These are phyloP conservation scores for Metallyticus violacea DNA, from an alignment of 2,888 invertebrate genomes.

Conservation along the genomic window DNA sequence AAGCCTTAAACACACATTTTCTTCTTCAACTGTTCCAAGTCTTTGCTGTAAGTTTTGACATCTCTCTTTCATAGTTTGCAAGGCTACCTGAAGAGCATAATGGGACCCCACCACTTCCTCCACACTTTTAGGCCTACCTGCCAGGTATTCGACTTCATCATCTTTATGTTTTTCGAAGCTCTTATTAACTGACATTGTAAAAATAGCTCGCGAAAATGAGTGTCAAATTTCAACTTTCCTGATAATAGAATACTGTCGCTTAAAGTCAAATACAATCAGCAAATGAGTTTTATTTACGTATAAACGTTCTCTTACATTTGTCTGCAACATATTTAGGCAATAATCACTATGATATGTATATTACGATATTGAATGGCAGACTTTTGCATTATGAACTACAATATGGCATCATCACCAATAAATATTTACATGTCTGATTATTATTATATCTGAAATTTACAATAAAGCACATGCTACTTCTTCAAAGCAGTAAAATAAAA, in stretches of 20 bases:
- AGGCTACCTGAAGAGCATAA: constrained; percentile 53
- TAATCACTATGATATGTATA: too few species aligned
- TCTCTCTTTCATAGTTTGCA: constrained; percentile 78
- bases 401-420: too few species aligned
- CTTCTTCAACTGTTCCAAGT: constrained; percentile 67
- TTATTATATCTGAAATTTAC: background rate
- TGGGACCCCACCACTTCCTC: constrained; percentile 36
- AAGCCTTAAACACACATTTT: constrained; percentile 64
- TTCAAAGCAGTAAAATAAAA: background rate
- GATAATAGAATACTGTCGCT: too few species aligned
- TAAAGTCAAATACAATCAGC: too few species aligned
- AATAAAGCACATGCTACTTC: background rate
- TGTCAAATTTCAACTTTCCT: too few species aligned
- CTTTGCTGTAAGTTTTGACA: constrained; percentile 72
- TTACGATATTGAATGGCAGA: too few species aligned
- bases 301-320: too few species aligned
- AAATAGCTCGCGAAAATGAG: too few species aligned
- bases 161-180: constrained; percentile 9
- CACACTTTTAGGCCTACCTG: background rate
- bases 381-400: too few species aligned
- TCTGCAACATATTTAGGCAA: too few species aligned
- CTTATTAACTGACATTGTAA: background rate
- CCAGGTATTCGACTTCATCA: background rate
- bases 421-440: background rate
- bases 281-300: too few species aligned